Base-by-base conservation (phyloP, 2,888 invertebrate genomes). In the Nomada goodeniana region DNA sequence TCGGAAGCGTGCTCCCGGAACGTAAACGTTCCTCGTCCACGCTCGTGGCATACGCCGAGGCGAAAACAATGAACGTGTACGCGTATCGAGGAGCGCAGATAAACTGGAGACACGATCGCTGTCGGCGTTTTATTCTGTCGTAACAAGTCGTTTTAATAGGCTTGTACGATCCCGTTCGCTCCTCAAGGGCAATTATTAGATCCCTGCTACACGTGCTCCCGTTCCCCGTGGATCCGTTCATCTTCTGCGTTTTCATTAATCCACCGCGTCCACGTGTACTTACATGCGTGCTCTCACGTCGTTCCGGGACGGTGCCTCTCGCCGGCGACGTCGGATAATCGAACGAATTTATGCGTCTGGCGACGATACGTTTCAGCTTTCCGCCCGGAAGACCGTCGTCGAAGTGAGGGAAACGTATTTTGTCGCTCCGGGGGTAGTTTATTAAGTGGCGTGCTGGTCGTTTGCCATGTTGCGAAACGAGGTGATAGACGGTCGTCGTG, bases 121-220 rank as follows among this genome's bases (percentile, higher is more conserved):
- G 69, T 53, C 70, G n/a, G 53, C 69, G 61, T 72, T 75, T 72
- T 64, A 76, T 72, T 80, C 82, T 82, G 67, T 71, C 23, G 67
- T 70, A 75, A 82, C 78, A 60, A 78, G 77, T 68, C 82, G 74
- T 81, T 82, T 83, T 75, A 82, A 77, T 74, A 67, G 77, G 67
- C 70, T 15, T 63, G 60, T 67, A 68, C 67, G 60, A 68, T 82
- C 72, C 65, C 71, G 82, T 82, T 75, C 47, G 71, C 64, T 77
- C 63, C 15, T 67, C 83, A 83, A 83, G 82, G 82, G 60, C 83
- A 68, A 74, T 74, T 69, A 74, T 83, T 82, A 75, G 74, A 69
- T 71, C 70, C 64, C 64, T 36, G 68, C 15, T 60, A 63, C 82
- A 75, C 78, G 82, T 78, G 83, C 60, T 70, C 67, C 57, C 55